These are phyloP conservation scores for Protosalanx chinensis DNA, from an alignment of 2,797 vertebrate species.

Conservation along the genomic window DNA sequence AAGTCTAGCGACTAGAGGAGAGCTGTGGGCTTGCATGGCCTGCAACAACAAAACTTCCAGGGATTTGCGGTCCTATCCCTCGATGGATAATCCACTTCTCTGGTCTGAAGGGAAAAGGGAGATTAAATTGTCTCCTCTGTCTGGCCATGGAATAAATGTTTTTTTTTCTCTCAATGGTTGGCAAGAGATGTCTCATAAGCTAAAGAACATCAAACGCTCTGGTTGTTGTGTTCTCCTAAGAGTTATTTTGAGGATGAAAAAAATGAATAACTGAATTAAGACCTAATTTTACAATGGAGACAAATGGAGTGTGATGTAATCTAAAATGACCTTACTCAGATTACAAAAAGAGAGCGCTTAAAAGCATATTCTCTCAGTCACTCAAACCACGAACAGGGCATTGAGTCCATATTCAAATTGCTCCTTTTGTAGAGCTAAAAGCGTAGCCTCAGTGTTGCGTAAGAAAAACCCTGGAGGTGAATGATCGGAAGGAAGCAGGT, in stretches of 20 bases:
- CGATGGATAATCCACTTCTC: neutral
- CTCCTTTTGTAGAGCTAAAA: conserved; percentile 55
- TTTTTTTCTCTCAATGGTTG: neutral
- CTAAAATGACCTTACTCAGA: conserved; percentile 31
- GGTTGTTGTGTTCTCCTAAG: neutral
- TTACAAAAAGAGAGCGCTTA: conserved; percentile 29
- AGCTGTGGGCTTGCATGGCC: neutral
- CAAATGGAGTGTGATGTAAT: conserved; percentile 5
- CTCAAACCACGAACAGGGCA: conserved; percentile 42
- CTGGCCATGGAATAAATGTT: conserved; percentile 33
- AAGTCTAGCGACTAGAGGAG: conserved; percentile 11
- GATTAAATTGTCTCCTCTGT: conserved; percentile 21
- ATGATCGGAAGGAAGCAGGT: conserved; percentile 43
- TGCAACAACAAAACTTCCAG: neutral
- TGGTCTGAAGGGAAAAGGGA: neutral
- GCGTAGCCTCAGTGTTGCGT: conserved; percentile 42
- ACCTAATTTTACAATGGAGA: conserved; percentile 27
- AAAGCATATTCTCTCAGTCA: conserved; percentile 27
- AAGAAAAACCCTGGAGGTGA: conserved; percentile 57
- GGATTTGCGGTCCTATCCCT: neutral
- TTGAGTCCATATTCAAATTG: conserved; percentile 39
- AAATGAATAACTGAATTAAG: conserved; percentile 3
- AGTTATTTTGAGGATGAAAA: neutral
- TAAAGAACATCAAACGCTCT: conserved; percentile 7
- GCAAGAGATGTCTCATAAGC: conserved; percentile 16